These are phyloP conservation scores for Sigmodon hispidus DNA, from an alignment of 2,113 vertebrate species.

Conservation along the genomic window DNA sequence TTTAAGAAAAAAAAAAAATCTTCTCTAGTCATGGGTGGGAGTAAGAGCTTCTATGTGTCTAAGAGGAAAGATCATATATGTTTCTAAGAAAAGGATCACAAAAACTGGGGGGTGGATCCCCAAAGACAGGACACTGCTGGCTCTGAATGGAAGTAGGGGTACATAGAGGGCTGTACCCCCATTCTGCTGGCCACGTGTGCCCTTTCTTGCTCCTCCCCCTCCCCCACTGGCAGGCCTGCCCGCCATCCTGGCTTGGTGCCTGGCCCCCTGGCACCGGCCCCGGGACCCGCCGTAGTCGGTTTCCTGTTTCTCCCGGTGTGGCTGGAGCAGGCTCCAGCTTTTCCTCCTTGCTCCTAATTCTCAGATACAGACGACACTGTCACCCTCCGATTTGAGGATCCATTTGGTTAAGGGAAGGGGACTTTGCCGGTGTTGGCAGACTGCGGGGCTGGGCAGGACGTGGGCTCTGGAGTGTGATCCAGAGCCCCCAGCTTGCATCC, in stretches of 20 bases:
- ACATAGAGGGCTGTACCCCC: constrained; percentile 21
- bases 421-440: background rate
- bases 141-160: constrained; percentile 43
- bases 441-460: background rate
- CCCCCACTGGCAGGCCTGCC: constrained; percentile 80
- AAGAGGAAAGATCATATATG: background rate
- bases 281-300: constrained; percentile 81
- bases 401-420: constrained; percentile 24
- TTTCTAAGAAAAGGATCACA: constrained; percentile 18
- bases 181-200: constrained; percentile 72
- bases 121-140: background rate
- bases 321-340: constrained; percentile 72
- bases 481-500: background rate
- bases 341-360: constrained; percentile 58
- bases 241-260: constrained; percentile 79
- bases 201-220: constrained; percentile 79
- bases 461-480: constrained; percentile 4
- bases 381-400: constrained; percentile 8
- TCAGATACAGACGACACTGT: constrained; percentile 61
- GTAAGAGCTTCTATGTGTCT: background rate
- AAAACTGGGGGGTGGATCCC: background rate
- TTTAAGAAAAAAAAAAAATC: constrained; percentile 76
- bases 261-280: constrained; percentile 84
- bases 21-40: constrained; percentile 43
- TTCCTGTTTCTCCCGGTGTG: constrained; percentile 83